Evolutionary conservation across 1,140 invertebrate species (phyloP).

Genomic region (Tribolium castaneum): DNA sequence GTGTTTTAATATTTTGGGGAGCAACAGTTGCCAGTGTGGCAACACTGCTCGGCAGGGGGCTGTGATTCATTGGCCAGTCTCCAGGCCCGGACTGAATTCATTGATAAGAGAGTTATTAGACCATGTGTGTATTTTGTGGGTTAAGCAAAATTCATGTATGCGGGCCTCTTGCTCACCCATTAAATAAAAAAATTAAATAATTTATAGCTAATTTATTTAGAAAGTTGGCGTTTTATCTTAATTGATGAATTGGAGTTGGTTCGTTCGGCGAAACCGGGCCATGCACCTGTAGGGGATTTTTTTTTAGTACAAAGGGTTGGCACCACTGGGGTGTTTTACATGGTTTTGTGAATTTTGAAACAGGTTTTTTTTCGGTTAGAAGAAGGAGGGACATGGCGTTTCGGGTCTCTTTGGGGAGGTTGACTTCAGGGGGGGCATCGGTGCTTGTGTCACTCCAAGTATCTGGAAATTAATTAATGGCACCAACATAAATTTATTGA

Average conservation of each 20-base stretch:
- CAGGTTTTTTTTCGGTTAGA: background rate
- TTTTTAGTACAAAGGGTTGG: background rate
- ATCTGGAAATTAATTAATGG: background rate
- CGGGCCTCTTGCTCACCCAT: slow-evolving; percentile 15
- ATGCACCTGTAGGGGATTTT: background rate
- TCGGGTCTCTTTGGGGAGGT: slow-evolving; percentile 8
- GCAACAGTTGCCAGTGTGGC: too few relatives aligned
- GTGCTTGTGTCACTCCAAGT: slow-evolving; percentile 3
- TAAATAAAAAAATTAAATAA: slow-evolving; percentile 3
- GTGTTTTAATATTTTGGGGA: too few relatives aligned
- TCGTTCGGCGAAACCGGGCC: slow-evolving; percentile 1
- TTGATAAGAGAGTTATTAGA: slow-evolving; percentile 14
- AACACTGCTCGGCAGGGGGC: background rate
- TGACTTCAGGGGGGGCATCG: background rate
- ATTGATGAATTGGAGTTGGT: background rate
- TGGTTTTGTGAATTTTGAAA: background rate
- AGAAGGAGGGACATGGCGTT: slow-evolving; percentile 12
- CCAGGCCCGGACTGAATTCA: background rate
- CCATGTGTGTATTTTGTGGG: slow-evolving; percentile 1
- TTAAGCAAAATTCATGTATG: slow-evolving; percentile 10
- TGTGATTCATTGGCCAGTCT: background rate
- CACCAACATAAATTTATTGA: too few relatives aligned
- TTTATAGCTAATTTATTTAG: slow-evolving; percentile 28
- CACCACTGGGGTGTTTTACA: background rate
- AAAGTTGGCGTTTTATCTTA: slow-evolving; percentile 1